Base-by-base conservation (phyloP, 2,797 vertebrate species). In the Acanthurus lineatus region DNA sequence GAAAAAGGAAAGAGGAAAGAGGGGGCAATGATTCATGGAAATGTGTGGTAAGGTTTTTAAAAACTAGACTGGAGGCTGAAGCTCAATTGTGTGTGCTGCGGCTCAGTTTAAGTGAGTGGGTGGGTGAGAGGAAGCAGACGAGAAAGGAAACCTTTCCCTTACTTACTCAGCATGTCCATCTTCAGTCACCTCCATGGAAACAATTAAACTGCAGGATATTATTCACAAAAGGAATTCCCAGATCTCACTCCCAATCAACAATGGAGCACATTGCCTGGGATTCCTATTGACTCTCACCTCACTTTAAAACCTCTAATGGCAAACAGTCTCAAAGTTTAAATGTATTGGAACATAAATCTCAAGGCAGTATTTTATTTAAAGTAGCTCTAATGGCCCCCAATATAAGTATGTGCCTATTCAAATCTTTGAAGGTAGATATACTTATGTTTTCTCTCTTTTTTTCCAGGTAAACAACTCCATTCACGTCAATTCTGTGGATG, bases 381-480 rank as follows among this genome's bases (percentile, higher is more conserved):
- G 38, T n/a, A 20, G 5, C 15, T 54, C 9, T 52, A 1, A 2
- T 38, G 20, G 6, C 7, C 22, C 20, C 22, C 0, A 51, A 52
- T 72, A 63, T 12, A 63, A 32, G 9, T 19, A 19, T 25, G 7
- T 40, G 14, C 49, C 7, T 48, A 40, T 44, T n/a, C 3, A 45
- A 35, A 44, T 5, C 11, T 10, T 51, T 57, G 1, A n/a, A 69
- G 65, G 49, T 10, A 32, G 1, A 52, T 14, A 42, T 25, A 0
- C 0, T 58, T 53, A 52, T 4, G 14, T 9, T 44, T 25, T 75
- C 47, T 14, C 15, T 28, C 48, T 3, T 42, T 67, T 49, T 82
- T 81, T 28, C 19, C 78, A 99, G 98, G 95, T 96, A 7, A 98
- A 99, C 87, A 96, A 96, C 76, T 96, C 96, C 8, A 96, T 99